These are phyloP conservation scores for Yponomeuta evonymella DNA, from an alignment of 2,888 invertebrate species.

Conservation along the genomic window DNA sequence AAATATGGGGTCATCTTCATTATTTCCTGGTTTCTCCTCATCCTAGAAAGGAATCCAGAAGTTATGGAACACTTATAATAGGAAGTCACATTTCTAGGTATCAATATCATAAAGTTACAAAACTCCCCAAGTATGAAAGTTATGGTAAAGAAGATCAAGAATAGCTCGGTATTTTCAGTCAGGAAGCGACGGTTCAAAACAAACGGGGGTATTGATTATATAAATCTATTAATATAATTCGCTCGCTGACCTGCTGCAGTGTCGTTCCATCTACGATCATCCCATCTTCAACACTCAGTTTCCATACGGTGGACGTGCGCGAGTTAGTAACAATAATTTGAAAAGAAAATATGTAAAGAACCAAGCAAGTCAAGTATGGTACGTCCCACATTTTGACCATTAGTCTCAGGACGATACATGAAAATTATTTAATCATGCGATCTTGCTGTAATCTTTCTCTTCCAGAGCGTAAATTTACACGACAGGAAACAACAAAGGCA, in stretches of 20 bases:
- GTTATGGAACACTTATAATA: constrained; percentile 7
- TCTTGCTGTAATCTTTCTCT: constrained; percentile 1
- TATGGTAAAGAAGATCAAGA: background rate
- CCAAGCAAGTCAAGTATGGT: constrained; percentile 78
- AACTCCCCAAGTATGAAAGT: background rate
- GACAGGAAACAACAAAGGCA: background rate
- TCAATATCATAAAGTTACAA: background rate
- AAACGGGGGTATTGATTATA: constrained; percentile 41
- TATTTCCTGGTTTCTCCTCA: constrained; percentile 57
- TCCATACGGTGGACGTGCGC: constrained; percentile 89
- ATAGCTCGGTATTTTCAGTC: background rate
- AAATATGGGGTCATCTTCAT: constrained; percentile 82
- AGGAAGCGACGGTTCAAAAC: background rate
- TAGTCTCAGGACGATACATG: constrained; percentile 33
- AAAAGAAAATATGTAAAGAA: constrained; percentile 82
- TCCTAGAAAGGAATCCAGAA: constrained; percentile 41
- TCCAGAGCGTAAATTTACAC: background rate
- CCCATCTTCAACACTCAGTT: constrained; percentile 84
- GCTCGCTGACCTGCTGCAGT: constrained; percentile 67
- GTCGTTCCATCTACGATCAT: constrained; percentile 82
- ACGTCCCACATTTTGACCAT: constrained; percentile 72
- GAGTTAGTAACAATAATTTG: constrained; percentile 86
- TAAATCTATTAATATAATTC: constrained; percentile 39
- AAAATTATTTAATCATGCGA: constrained; percentile 8
- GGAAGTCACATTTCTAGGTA: background rate